Conservation (phyloP, 2,113 vertebrate species). For the Erpornis zantholeuca region DNA sequence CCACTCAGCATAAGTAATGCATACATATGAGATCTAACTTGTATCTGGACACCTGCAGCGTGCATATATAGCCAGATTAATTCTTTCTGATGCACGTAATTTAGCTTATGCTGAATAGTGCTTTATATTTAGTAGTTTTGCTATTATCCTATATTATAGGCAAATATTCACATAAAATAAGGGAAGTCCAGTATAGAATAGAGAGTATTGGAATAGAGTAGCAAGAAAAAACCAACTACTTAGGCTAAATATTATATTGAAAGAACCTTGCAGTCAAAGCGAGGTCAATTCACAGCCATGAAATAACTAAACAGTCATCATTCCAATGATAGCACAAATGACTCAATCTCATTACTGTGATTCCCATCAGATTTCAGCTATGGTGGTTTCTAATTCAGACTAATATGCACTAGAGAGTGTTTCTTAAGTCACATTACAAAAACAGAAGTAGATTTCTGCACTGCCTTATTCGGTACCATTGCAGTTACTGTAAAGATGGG, state of each 20-base stretch:
- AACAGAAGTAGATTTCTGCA: neutral
- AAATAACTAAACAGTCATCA: neutral
- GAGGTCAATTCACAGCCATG: neutral
- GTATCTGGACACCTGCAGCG: neutral
- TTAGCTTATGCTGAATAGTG: neutral
- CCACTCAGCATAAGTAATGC: neutral
- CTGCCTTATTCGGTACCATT: neutral
- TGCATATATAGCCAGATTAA: neutral
- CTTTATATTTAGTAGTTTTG: neutral
- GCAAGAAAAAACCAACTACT: neutral
- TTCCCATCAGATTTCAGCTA: neutral
- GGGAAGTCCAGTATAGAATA: neutral
- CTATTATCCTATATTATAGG: neutral
- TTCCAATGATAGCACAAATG: neutral
- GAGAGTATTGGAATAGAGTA: neutral
- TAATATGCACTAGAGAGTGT: neutral
- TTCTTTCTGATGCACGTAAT: neutral
- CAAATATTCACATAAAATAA: neutral
- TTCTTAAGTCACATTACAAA: neutral
- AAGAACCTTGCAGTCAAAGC: neutral
- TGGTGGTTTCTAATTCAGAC: neutral
- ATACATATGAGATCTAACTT: neutral
- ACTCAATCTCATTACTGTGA: neutral
- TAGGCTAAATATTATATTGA: neutral
- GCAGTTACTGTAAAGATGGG: neutral